Base-by-base conservation (phyloP, 2,113 vertebrate genomes). In the Colossoma macropomum region DNA sequence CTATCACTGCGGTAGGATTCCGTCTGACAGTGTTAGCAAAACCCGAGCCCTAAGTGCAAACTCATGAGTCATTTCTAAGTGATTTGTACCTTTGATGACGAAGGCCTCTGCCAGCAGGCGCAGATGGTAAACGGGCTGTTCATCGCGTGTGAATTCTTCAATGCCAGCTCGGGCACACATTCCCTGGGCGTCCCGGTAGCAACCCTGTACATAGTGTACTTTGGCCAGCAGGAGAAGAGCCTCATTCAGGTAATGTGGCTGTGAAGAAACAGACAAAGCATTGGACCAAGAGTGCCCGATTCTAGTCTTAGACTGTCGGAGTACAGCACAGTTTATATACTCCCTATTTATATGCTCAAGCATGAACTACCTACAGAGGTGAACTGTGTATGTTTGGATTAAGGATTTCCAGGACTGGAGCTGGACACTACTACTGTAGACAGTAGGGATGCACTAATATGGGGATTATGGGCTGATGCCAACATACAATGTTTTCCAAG, bases 61-160 rank as follows among this genome's bases (percentile, higher is more conserved):
- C 23, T 23, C 41, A n/a, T 72, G 30, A 45, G 5, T 79, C 16
- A 54, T 25, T 69, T 70, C 12, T 74, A 2, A 73, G 28, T 11
- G 41, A 11, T 17, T 70, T 50, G 15, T 95, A 99, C 98, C 98
- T 98, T 99, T 99, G 88, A 99, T 96, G 84, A 98, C 95, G 0
- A 97, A 97, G 0, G 97, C 97, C 92, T 99, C 98, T 0, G 98
- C 93, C 86, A 99, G 88, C 89, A 99, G 92, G n/a, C 97, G 96
- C 86, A 98, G 95, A 88, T 96, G 87, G 80, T 99, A 99, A 75
- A 96, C 89, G 0, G 96, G 97, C 86, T 97, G 95, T 76, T 95
- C 94, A 11, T 96, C 95, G 77, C 93, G 84, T 0, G 94, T 94
- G 60, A 99, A 90, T 81, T 97, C 96, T 65, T 99, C 98, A 23